These are phyloP conservation scores for Leistus spinibarbis DNA, from an alignment of 2,888 invertebrate species.

Conservation along the genomic window DNA sequence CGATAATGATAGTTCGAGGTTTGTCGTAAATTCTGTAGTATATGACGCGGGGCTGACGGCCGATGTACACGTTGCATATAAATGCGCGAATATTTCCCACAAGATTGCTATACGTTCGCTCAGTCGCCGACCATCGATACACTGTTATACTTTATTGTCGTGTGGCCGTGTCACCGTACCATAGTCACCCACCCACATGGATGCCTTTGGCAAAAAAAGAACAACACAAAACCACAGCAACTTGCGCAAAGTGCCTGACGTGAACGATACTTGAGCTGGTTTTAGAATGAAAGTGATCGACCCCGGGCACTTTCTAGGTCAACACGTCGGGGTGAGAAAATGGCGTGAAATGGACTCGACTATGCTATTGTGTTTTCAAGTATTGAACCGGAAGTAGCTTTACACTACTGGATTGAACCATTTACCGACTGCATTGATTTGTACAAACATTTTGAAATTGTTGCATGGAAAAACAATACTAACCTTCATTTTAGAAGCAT, in stretches of 20 bases:
- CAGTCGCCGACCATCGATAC: constrained; percentile 1
- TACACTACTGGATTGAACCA: not conserved
- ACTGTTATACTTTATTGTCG: constrained; percentile 7
- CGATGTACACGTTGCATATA: constrained; percentile 1
- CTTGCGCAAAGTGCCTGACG: not conserved
- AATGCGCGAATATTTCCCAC: constrained; percentile 31
- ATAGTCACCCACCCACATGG: constrained; percentile 1
- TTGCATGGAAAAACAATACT: too few relatives aligned
- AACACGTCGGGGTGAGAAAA: not conserved
- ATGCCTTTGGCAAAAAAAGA: not conserved
- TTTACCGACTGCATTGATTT: not conserved
- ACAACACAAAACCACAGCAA: not conserved
- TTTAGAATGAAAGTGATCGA: not conserved
- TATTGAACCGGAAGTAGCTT: not conserved
- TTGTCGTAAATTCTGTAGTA: constrained; percentile 24
- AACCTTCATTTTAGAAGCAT: too few relatives aligned
- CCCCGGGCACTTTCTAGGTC: not conserved
- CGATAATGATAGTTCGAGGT: constrained; percentile 26
- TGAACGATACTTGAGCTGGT: not conserved
- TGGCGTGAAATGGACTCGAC: not conserved
- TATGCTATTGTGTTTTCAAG: not conserved
- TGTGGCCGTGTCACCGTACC: constrained; percentile 1
- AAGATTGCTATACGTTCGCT: constrained; percentile 10
- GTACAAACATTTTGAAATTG: too few relatives aligned
- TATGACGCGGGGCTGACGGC: constrained; percentile 24